These are phyloP conservation scores for Isoperla grammatica DNA, from an alignment of 2,888 invertebrate species.

Conservation along the genomic window DNA sequence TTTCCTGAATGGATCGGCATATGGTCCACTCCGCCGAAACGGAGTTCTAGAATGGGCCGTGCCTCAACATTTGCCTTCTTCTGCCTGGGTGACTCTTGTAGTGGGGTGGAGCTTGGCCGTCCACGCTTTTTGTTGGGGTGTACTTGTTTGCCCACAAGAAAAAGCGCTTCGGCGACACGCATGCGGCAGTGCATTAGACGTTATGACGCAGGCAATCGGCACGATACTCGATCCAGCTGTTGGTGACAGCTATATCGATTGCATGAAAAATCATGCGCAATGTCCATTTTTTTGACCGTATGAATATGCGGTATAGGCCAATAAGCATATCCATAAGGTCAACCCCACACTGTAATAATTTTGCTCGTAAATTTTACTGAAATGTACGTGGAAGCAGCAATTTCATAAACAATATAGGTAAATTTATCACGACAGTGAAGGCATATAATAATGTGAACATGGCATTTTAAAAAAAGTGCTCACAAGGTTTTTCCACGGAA, in stretches of 20 bases:
- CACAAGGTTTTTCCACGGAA: too few relatives aligned
- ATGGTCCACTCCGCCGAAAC: slow-evolving; percentile 28
- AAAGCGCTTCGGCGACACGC: slow-evolving; percentile 2
- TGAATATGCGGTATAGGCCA: slow-evolving; percentile 22
- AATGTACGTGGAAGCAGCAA: too few relatives aligned
- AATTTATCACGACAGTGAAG: too few relatives aligned
- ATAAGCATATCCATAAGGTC: not conserved
- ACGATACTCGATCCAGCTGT: slow-evolving; percentile 24
- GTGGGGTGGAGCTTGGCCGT: not conserved
- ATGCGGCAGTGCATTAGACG: slow-evolving; percentile 1
- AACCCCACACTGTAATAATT: too few relatives aligned
- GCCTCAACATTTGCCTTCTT: too few relatives aligned
- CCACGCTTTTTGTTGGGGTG: not conserved
- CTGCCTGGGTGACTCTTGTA: too few relatives aligned
- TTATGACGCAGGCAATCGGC: not conserved
- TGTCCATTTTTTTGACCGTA: slow-evolving; percentile 29
- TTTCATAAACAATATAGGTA: too few relatives aligned
- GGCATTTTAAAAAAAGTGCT: too few relatives aligned
- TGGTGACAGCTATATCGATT: slow-evolving; percentile 28
- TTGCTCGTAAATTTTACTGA: too few relatives aligned
- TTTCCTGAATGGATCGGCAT: slow-evolving; percentile 27
- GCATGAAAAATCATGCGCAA: slow-evolving; percentile 26
- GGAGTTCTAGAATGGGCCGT: slow-evolving; percentile 29
- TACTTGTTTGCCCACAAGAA: not conserved
- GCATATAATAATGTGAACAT: too few relatives aligned